A percentile compares a stretch with the other conserved stretches of the same genome.
These are phyloP conservation scores for Xanthia togata DNA, from an alignment of 2,888 invertebrate genomes.

Conservation along the genomic window DNA sequence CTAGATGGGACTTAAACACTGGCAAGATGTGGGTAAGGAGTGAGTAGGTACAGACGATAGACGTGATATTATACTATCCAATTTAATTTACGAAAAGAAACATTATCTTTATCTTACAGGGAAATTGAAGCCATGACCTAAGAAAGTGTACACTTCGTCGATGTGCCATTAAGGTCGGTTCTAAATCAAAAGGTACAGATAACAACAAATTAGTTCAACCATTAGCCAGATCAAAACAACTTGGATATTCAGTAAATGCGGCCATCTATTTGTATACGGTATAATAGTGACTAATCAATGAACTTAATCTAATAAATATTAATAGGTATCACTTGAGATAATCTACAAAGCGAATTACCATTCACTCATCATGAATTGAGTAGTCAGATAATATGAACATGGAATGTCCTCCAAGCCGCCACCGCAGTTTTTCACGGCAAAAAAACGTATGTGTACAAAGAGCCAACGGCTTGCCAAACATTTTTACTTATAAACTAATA, in stretches of 20 bases:
- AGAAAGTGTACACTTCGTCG: slow-evolving; percentile 14
- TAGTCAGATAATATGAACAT: background rate
- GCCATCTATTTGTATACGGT: slow-evolving; percentile 24
- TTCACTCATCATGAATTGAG: background rate
- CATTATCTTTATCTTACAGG: slow-evolving; percentile 29
- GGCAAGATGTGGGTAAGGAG: too few relatives aligned
- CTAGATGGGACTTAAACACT: background rate
- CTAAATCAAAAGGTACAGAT: slow-evolving; percentile 46
- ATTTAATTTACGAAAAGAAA: background rate
- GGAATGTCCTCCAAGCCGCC: background rate
- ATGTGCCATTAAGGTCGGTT: slow-evolving; percentile 22
- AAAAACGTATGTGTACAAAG: too few relatives aligned
- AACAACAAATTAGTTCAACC: slow-evolving; percentile 47
- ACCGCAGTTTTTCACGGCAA: too few relatives aligned
- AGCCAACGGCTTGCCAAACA: too few relatives aligned
- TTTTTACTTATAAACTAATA: too few relatives aligned
- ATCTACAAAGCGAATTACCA: background rate
- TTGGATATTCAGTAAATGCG: slow-evolving; percentile 8
- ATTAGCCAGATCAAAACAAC: slow-evolving; percentile 46
- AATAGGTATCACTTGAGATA: background rate
- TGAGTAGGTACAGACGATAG: background rate
- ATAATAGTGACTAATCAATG: background rate
- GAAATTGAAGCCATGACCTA: slow-evolving; percentile 28
- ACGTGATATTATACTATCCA: background rate
- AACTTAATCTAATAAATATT: slow-evolving; percentile 15